Evolutionary conservation across 2,113 vertebrate genomes (phyloP).

Genomic region (Cynocephalus volans): DNA sequence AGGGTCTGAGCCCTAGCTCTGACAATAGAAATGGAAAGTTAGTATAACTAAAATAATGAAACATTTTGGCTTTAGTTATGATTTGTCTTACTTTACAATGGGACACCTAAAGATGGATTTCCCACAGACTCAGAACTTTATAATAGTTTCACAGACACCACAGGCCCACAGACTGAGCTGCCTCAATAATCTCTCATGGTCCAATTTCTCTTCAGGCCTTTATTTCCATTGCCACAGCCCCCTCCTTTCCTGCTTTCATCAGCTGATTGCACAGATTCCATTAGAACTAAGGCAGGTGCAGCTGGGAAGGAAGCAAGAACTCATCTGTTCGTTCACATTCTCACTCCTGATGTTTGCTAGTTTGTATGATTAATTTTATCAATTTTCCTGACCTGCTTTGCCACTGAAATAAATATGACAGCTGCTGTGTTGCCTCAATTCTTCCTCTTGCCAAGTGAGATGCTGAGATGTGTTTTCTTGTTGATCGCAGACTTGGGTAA

Average conservation of each 20-base stretch:
- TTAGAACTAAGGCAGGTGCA: conserved; percentile 89
- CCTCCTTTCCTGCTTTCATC: conserved; percentile 82
- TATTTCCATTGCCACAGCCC: conserved; percentile 58
- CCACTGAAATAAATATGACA: conserved; percentile 91
- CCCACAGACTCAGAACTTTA: background rate
- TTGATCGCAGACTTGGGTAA: conserved; percentile 88
- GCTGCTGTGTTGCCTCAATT: conserved; percentile 89
- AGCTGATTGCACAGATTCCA: conserved; percentile 85
- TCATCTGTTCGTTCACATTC: conserved; percentile 86
- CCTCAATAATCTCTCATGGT: conserved; percentile 51
- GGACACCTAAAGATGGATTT: conserved; percentile 76
- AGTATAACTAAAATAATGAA: no score
- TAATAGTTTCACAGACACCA: conserved; percentile 68
- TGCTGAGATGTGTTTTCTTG: conserved; percentile 89
- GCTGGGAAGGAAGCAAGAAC: conserved; percentile 83
- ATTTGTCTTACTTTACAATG: no score
- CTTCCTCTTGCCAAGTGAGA: conserved; percentile 90
- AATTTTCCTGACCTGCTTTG: conserved; percentile 92
- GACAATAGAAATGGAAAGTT: no score
- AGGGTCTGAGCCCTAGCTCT: no score
- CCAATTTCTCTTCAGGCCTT: conserved; percentile 68
- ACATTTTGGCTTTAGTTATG: no score
- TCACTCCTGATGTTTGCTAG: conserved; percentile 89
- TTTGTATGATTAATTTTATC: conserved; percentile 93
- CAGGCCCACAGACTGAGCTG: conserved; percentile 55